Evolutionary conservation across 2,797 vertebrate genomes (phyloP).

Genomic region (Enoplosus armatus): DNA sequence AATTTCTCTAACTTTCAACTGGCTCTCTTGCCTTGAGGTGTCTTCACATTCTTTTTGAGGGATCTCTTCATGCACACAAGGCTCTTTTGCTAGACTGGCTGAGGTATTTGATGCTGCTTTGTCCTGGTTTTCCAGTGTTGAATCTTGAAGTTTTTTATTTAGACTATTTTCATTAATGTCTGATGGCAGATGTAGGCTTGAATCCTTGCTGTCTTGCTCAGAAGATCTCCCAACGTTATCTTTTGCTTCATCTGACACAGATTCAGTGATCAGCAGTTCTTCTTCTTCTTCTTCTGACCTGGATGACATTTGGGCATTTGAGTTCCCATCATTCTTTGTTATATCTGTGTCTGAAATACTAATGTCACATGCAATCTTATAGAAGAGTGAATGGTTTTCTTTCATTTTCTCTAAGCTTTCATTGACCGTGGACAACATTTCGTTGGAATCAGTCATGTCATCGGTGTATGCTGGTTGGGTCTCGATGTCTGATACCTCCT

Average conservation of each 20-base stretch:
- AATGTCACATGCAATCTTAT: slow-evolving; percentile 81
- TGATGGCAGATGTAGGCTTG: slow-evolving; percentile 9
- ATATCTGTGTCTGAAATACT: slow-evolving; percentile 82
- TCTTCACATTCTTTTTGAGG: slow-evolving; percentile 30
- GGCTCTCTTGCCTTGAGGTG: slow-evolving; percentile 20
- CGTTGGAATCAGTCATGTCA: slow-evolving; percentile 44
- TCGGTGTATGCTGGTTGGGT: slow-evolving; percentile 34
- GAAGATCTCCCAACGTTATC: slow-evolving; percentile 6
- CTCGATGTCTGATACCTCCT: slow-evolving; percentile 50
- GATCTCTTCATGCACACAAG: slow-evolving; percentile 63
- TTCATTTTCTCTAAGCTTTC: slow-evolving; percentile 81
- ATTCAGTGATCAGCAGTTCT: slow-evolving; percentile 53
- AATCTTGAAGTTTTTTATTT: slow-evolving; percentile 30
- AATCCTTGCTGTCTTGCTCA: slow-evolving; percentile 28
- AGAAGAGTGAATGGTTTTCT: slow-evolving; percentile 81
- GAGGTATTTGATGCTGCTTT: slow-evolving; percentile 28
- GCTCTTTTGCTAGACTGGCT: slow-evolving; percentile 43
- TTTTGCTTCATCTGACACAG: background rate
- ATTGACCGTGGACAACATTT: slow-evolving; percentile 68
- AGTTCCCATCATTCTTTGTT: slow-evolving; percentile 67
- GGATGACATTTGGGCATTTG: slow-evolving; percentile 32
- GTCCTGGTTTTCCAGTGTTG: slow-evolving; percentile 19
- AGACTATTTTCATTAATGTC: slow-evolving; percentile 23
- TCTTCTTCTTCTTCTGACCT: slow-evolving; percentile 58
- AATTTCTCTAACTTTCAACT: slow-evolving; percentile 17